Evolutionary conservation across 2,113 vertebrate species (phyloP), one percentile per base, ranked within the genome.

Genomic region (Silurus glanis): DNA sequence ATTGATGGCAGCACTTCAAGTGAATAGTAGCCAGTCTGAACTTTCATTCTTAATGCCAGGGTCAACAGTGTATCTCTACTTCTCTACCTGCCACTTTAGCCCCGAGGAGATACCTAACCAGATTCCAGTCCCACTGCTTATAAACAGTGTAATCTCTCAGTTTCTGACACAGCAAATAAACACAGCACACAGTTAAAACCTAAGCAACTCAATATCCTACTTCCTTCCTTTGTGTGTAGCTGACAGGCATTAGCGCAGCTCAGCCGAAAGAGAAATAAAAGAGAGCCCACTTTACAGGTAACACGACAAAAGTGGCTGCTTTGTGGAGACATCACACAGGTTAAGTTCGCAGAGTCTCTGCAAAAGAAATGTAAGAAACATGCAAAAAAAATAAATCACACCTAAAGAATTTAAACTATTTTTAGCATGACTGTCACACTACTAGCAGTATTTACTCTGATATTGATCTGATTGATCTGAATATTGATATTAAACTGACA

Each of bases 111-210:
- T 90, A 91, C 93, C 93, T 92, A 93, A 94, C 92, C 94, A 94
- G 93, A 93, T 92, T 93, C 93, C 91, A 93, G 89, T 88, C 91
- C 91, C 87, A 88, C 90, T 89, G 91, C 93, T 90, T 92, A 91
- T 92, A 93, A 94, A 93, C 91, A 90, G 92, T 94, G 94, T 95
- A 95, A 95, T 96, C 94, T 96, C 95, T 96, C 94, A 94, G 94
- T 94, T 92, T 94, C 93, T 95, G 95, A 95, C 95, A 96, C 92
- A 94, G 94, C 94, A 96, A 95, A 96, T 94, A 96, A 96, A 96
- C 95, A 95, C 88, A 81, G 85, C 81, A 83, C 91, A 92, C 90
- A 93, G 91, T 90, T 90, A 92, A 87, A 93, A 82, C 83, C 89
- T 12, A 37, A 67, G 94, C 93, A 95, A 95, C 94, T 93, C 93